These are phyloP conservation scores for Rhea pennata DNA, from an alignment of 2,113 vertebrate genomes.

Conservation along the genomic window DNA sequence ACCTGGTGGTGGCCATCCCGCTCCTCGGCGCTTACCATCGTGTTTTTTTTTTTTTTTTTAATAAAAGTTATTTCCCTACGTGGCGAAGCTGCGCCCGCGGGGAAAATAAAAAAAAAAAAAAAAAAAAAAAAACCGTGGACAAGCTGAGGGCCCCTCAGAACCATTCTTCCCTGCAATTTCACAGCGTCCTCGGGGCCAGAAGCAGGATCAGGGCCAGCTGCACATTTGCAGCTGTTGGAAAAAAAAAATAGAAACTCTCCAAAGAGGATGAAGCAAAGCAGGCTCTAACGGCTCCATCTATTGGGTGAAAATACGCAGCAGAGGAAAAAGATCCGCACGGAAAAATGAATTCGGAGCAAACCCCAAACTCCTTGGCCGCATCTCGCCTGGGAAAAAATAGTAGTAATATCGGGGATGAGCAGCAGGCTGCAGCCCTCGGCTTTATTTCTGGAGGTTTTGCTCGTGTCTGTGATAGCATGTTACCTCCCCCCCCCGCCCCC, in stretches of 20 bases:
- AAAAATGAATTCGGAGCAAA: constrained; percentile 4
- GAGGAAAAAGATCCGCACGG: neutral
- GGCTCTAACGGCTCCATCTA: constrained; percentile 64
- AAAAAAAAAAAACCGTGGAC: neutral
- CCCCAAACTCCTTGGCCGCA: no score
- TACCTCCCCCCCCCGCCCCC: no score
- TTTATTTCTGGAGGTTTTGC: neutral
- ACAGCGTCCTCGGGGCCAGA: no score
- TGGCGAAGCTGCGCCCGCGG: neutral
- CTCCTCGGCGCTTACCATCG: neutral
- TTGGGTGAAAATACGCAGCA: constrained; percentile 33
- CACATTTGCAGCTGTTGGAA: neutral
- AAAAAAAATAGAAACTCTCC: neutral
- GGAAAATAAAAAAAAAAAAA: no score
- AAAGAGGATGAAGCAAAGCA: neutral
- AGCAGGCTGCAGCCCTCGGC: neutral
- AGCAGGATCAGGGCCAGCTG: neutral
- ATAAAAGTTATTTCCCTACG: neutral
- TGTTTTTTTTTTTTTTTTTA: no score
- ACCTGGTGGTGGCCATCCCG: neutral
- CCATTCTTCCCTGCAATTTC: no score
- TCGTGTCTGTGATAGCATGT: neutral
- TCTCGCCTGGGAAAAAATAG: no score
- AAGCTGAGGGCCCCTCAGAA: neutral
- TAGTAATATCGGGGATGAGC: no score